Evolutionary conservation across 2,888 invertebrate species (phyloP).

Genomic region (Lepidonotus clava): DNA sequence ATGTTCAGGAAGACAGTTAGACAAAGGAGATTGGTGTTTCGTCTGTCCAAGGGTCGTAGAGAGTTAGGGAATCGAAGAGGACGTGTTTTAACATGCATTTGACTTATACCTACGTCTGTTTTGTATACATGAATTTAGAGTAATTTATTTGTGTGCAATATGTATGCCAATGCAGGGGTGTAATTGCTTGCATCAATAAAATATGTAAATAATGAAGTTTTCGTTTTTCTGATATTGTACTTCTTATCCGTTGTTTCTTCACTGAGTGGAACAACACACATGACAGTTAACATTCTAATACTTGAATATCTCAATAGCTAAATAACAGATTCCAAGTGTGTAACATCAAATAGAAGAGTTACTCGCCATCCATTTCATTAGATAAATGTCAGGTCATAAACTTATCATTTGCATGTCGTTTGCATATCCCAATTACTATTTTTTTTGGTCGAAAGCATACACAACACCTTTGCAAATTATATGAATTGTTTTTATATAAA

Average conservation of each 20-base stretch:
- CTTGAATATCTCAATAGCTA: no score
- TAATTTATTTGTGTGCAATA: conserved; percentile 35
- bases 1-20: neutral
- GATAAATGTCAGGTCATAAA: no score
- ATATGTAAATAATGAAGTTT: neutral
- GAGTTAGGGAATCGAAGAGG: no score
- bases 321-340: no score
- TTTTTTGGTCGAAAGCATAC: no score
- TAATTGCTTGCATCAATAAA: conserved; percentile 34
- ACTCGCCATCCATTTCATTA: no score
- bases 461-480: no score
- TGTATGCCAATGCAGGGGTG: conserved; percentile 42
- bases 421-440: no score
- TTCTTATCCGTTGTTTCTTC: neutral
- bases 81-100: neutral
- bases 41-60: neutral
- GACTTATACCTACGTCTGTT: neutral
- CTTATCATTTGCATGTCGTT: no score
- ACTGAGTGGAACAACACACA: neutral
- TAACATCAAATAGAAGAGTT: no score
- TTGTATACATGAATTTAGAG: conserved; percentile 32
- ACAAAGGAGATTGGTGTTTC: neutral
- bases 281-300: no score
- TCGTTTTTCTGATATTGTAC: neutral
- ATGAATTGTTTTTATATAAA: no score